phyloP scores from a whole-genome alignment of 2,797 vertebrate species.

The Muscicapa comitata region DNA sequence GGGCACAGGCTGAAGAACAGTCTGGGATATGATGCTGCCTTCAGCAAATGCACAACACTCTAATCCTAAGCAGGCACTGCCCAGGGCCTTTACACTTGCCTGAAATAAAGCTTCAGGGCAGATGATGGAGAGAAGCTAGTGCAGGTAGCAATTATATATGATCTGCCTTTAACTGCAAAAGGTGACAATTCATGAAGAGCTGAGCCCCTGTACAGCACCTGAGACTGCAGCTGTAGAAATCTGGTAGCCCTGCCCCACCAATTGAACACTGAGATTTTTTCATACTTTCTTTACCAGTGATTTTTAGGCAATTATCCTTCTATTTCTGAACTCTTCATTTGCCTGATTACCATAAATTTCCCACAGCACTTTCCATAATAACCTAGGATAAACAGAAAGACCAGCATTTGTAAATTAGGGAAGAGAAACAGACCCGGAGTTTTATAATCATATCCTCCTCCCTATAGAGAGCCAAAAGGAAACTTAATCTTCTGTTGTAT shows the following conservation, averaged over 20 bases:
- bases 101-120: not conserved
- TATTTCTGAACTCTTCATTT: not conserved
- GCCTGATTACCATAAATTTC: not conserved
- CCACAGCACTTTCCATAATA: constrained; percentile 3
- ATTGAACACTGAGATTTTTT: not conserved
- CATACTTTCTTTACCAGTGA: not conserved
- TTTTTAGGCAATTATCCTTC: not conserved
- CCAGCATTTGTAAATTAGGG: not conserved
- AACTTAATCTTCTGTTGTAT: not conserved
- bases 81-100: not conserved
- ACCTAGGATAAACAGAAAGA: not conserved
- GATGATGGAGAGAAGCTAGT: not conserved
- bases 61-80: not conserved
- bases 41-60: not conserved
- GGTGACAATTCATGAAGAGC: not conserved
- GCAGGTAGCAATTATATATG: not conserved
- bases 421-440: not conserved
- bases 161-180: not conserved
- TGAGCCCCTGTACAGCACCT: not conserved
- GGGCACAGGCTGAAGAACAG: rapidly evolving
- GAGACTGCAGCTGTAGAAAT: not conserved
- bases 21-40: not conserved
- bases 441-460: not conserved
- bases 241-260: not conserved
- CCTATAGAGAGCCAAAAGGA: not conserved